Percentiles rank a stretch among this genome's conserved stretches.
Evolutionary conservation across 2,113 vertebrate species (phyloP).

Genomic region (Sceloporus tristichus): DNA sequence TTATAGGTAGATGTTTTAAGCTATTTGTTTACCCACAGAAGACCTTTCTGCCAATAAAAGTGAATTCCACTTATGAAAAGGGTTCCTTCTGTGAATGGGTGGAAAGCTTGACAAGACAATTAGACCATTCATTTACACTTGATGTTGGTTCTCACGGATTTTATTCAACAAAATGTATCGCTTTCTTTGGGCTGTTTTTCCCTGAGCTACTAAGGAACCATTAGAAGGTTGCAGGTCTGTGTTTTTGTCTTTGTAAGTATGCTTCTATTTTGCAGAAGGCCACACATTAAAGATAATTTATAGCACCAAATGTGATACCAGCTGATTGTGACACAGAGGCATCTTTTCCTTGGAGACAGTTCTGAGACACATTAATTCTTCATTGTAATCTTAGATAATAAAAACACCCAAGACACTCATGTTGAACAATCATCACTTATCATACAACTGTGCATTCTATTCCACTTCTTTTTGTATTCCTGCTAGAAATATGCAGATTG

Average conservation of each 20-base stretch:
- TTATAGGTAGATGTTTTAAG: too few species aligned
- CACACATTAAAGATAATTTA: slow-evolving; percentile 35
- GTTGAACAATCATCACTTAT: slow-evolving; percentile 52
- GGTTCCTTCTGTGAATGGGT: neutral
- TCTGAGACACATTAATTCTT: slow-evolving; percentile 41
- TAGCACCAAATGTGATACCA: slow-evolving; percentile 12
- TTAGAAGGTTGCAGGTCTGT: neutral
- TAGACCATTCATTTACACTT: slow-evolving; percentile 5
- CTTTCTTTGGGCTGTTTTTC: slow-evolving; percentile 25
- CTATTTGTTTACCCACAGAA: neutral
- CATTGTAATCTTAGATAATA: slow-evolving; percentile 48
- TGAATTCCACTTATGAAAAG: too few species aligned
- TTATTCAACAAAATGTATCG: neutral
- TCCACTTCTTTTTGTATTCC: slow-evolving; percentile 59
- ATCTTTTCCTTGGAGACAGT: slow-evolving; percentile 45
- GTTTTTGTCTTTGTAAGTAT: slow-evolving; percentile 1
- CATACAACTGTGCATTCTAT: slow-evolving; percentile 52
- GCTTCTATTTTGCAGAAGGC: slow-evolving; percentile 29
- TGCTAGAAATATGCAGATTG: slow-evolving; percentile 66
- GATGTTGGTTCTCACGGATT: neutral
- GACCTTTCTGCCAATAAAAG: neutral
- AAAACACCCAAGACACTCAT: slow-evolving; percentile 40
- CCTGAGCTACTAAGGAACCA: neutral
- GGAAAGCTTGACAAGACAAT: neutral
- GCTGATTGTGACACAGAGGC: slow-evolving; percentile 34